Base-by-base conservation (phyloP, 2,113 vertebrate species). In the Circaetus gallicus region DNA sequence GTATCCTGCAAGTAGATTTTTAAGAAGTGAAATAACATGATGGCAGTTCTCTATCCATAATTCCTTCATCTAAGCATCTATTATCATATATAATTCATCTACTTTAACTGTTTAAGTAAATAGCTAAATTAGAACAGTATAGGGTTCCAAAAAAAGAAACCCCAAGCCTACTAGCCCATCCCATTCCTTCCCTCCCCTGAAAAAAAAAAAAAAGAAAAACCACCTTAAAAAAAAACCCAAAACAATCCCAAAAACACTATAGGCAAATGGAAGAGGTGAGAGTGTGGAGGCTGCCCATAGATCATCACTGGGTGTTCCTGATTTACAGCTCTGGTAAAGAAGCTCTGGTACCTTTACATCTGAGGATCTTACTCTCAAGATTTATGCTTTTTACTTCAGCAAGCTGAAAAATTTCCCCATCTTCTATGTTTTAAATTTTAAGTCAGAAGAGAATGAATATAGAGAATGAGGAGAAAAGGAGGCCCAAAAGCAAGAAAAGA, bases 181-280 rank as follows among this genome's bases (percentile, higher is more conserved):
- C 14, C 17, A 10, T 36, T 42, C 5, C 2, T 11, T 10, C 13
- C 20, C 6, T 5, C 25, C 4, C 9, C 9, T 4, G 6, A 47
- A 50, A 53, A 62, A 36, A 28, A 52, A 19, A 28, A 52, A 50
- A 50, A 52, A 15, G 7, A 28, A 16, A 28, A 28, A 16, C 15
- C 50, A 52, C 25, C 14, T 26, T 38, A 38, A 38, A 12, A 17
- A 20, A 26, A 31, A 11, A 3, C 2, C 13, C 7, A 8, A 11
- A 31, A 31, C 4, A 34, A 53, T 18, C 25, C 42, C 12, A 61
- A 22, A 32, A 29, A 14, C 6, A 12, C 4, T 16, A 12, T 10
- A 53, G 47, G 15, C 6, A 72, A 56, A 45, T 7, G 25, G 26
- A 80, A 83, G 47, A 58, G 15, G 5, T 52, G 11, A 19, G 11